Conservation (phyloP, 1,140 invertebrate species). For the Caenorhabditis tropicalis region DNA sequence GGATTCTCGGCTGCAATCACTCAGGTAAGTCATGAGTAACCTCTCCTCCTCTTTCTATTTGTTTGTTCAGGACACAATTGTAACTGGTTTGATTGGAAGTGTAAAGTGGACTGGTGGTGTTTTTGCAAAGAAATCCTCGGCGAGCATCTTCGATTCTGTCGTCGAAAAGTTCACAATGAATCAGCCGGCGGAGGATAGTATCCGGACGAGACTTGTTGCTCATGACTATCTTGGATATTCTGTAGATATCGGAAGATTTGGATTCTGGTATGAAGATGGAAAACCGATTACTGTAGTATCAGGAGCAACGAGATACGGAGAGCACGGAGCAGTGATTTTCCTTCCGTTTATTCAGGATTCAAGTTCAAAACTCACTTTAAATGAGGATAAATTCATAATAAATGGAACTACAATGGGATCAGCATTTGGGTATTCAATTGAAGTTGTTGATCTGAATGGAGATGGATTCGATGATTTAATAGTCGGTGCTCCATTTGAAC, state of each 20-base stretch:
- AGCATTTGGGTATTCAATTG: conserved; percentile 66
- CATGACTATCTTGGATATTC: conserved; percentile 71
- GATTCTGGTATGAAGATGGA: conserved; percentile 62
- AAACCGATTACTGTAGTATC: conserved; percentile 63
- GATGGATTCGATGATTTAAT: conserved; percentile 81
- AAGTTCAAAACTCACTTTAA: conserved; percentile 37
- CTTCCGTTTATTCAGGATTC: conserved; percentile 62
- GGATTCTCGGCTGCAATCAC: conserved; percentile 68
- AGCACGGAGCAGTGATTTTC: conserved; percentile 68
- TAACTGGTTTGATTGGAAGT: conserved; percentile 70
- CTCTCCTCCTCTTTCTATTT: neutral
- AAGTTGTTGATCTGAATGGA: conserved; percentile 69
- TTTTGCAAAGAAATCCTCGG: conserved; percentile 55
- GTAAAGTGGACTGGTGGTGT: conserved; percentile 71
- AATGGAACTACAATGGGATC: conserved; percentile 67
- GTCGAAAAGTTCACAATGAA: conserved; percentile 52
- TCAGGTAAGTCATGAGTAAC: conserved; percentile 49
- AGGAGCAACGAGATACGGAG: conserved; percentile 66
- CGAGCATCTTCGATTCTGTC: conserved; percentile 23
- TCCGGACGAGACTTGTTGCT: conserved; percentile 45
- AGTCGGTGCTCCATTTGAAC: conserved; percentile 90
- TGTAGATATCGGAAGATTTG: conserved; percentile 66
- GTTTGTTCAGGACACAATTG: conserved; percentile 62
- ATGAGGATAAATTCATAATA: conserved; percentile 61
- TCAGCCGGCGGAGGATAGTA: conserved; percentile 24